Evolutionary conservation across 2,113 vertebrate genomes (phyloP), one percentile per base, ranked within the genome.

Genomic region (Nesogale talazaci): DNA sequence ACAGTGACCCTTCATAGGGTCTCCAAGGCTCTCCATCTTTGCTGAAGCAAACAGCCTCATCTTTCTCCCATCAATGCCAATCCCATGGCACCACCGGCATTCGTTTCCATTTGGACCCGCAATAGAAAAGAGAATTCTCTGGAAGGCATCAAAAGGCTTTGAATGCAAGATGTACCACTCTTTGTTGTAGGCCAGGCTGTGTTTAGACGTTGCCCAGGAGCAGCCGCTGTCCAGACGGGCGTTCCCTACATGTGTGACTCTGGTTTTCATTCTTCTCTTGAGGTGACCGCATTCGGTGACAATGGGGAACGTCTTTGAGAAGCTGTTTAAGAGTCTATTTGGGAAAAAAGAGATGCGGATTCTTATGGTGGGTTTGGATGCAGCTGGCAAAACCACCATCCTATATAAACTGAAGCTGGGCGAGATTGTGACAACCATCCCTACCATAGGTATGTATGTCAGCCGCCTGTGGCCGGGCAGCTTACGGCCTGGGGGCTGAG

Each of bases 381-480:
- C 98, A 83, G 98, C 98, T 67, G 98, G 98, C 87, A 99, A 99
- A 97, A 99, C 98, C 69, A 99, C 98, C 91, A 98, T 99, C 96
- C 97, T 99, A n/a, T 99, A 99, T 96, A 99, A 99, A 96, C 95
- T 99, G 63, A 99, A 99, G 94, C 97, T 99, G 63, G 98, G 98
- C 92, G 98, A 99, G 97, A 98, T 98, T 78, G 98, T 99, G 94
- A 99, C 98, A 86, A 98, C 98, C 78, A 98, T 99, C 95, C 98
- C 98, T 83, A 98, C 98, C 52, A 98, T 98, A 89, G 98, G 99
- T 99, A 98, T 2, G 84, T 86, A 52, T 52, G 46, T 11, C 57
- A 59, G 12, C 0, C 3, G 19, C 57, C 17, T 82, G 89, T 25
- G 38, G 34, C 25, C 17, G 61, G 40, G 78, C 40, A n/a, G 3